These are phyloP conservation scores for Phylloscopus trochilus DNA, from an alignment of 2,113 vertebrate genomes.

Conservation along the genomic window DNA sequence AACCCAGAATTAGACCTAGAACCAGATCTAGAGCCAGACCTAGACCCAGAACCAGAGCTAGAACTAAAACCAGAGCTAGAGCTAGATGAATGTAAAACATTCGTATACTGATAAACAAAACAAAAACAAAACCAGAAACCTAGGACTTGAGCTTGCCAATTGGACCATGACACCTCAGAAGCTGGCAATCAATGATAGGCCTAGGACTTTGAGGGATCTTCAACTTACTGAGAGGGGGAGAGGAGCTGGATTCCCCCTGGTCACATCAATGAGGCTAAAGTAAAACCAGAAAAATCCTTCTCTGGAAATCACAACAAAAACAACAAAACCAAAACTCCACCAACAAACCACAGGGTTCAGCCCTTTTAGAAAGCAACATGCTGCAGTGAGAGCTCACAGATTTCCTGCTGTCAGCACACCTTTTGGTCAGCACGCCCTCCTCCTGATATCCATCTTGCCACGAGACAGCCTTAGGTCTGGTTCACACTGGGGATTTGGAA, in stretches of 20 bases:
- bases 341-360: background rate
- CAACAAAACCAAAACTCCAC: background rate
- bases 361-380: background rate
- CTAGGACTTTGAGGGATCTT: background rate
- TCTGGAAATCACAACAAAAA: background rate
- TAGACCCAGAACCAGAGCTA: background rate
- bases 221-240: background rate
- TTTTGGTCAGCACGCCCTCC: background rate
- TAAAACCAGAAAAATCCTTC: background rate
- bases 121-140: background rate
- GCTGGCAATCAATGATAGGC: background rate
- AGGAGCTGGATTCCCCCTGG: background rate
- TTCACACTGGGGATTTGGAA: background rate
- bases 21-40: background rate
- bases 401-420: background rate
- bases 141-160: background rate
- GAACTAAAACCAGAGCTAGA: background rate
- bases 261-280: background rate
- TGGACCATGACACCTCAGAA: background rate
- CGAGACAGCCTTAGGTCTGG: background rate
- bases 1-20: no score
- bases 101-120: background rate
- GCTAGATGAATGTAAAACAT: background rate
- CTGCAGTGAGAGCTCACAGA: accelerated
- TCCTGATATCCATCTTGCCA: background rate